These are phyloP conservation scores for Pelecanoides urinatrix DNA, from an alignment of 2,113 vertebrate species.

Conservation along the genomic window DNA sequence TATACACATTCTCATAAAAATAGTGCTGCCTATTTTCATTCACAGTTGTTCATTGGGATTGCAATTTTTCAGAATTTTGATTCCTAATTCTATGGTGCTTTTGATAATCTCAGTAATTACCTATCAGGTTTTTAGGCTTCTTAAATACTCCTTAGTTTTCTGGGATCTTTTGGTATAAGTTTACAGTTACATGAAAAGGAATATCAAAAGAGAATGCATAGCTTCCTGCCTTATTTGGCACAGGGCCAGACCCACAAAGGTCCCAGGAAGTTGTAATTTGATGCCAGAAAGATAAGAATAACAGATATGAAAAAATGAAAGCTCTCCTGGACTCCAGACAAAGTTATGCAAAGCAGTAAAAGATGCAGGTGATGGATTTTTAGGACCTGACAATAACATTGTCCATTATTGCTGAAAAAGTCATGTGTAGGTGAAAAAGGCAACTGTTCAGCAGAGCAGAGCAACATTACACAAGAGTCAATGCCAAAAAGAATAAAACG, in stretches of 20 bases:
- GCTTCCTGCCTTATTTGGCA: background rate
- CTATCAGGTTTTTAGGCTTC: background rate
- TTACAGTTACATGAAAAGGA: background rate
- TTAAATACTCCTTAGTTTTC: background rate
- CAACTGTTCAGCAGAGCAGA: slow-evolving; percentile 26
- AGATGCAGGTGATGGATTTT: slow-evolving; percentile 44
- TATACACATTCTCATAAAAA: background rate
- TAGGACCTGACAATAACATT: slow-evolving; percentile 55
- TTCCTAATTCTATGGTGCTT: background rate
- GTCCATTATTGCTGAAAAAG: slow-evolving; percentile 31
- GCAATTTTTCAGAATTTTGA: background rate
- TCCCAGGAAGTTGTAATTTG: slow-evolving; percentile 35
- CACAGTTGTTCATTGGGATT: background rate
- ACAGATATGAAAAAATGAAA: slow-evolving; percentile 20
- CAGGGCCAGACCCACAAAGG: background rate
- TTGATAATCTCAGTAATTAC: background rate
- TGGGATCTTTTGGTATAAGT: background rate
- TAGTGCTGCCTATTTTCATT: background rate
- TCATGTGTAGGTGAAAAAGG: slow-evolving; percentile 36
- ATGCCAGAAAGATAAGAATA: slow-evolving; percentile 35
- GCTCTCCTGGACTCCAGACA: slow-evolving; percentile 16
- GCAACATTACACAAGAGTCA: background rate
- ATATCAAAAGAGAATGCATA: background rate
- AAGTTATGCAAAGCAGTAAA: slow-evolving; percentile 46
- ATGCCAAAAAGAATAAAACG: slow-evolving; percentile 26